phyloP scores from a whole-genome alignment of 2,888 invertebrate species.

The Lasioglossum figueresi region DNA sequence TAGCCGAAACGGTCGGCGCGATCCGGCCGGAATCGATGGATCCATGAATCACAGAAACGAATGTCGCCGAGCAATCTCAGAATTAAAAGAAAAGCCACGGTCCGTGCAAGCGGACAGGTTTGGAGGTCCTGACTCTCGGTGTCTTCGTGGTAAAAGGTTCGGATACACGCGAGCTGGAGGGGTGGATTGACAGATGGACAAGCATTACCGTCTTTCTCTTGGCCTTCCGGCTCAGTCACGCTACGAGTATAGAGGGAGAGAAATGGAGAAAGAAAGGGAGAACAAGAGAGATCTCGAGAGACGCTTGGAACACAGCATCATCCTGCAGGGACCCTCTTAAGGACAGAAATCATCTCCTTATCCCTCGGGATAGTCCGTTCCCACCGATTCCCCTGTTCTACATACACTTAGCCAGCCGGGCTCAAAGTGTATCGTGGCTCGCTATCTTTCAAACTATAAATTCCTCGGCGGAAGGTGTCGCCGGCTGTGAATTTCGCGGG shows the following conservation, averaged over 20 bases:
- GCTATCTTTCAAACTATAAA: conserved; percentile 56
- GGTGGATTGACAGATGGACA: conserved; percentile 66
- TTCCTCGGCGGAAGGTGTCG: conserved; percentile 32
- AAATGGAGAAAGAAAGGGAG: background rate
- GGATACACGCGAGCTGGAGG: conserved; percentile 44
- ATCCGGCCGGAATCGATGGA: background rate
- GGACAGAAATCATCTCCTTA: conserved; percentile 70
- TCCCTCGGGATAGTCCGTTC: conserved; percentile 49
- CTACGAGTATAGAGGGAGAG: background rate
- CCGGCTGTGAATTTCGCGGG: conserved; percentile 31
- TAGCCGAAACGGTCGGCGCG: background rate
- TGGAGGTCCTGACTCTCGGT: background rate
- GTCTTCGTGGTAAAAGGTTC: conserved; percentile 52
- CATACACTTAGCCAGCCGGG: conserved; percentile 45
- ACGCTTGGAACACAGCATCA: conserved; percentile 26
- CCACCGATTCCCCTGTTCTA: conserved; percentile 56
- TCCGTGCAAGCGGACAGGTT: background rate
- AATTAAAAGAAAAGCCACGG: conserved; percentile 63
- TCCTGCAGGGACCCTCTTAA: conserved; percentile 64
- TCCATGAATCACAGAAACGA: conserved; percentile 42
- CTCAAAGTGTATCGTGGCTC: conserved; percentile 39
- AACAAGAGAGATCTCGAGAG: conserved; percentile 31
- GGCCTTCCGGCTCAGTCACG: conserved; percentile 26
- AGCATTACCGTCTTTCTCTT: conserved; percentile 58
- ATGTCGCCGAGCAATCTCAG: conserved; percentile 58